These are phyloP conservation scores for Aphaenogaster ashmeadi DNA, from an alignment of 1,140 invertebrate genomes.

Conservation along the genomic window DNA sequence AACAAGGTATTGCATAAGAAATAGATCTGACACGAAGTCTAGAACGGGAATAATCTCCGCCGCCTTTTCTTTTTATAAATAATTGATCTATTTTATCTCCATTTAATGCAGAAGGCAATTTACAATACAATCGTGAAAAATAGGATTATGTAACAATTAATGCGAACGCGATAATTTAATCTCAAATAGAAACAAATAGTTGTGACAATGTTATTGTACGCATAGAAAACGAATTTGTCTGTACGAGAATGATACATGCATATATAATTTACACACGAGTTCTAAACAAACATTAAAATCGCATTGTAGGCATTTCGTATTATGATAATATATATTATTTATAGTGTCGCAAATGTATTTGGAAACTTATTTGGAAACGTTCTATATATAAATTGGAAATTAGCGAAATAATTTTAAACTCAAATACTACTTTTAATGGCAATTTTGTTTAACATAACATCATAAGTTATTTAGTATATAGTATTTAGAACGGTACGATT, in stretches of 20 bases:
- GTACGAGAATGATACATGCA: neutral
- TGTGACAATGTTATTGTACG: neutral
- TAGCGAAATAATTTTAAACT: neutral
- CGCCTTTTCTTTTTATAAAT: neutral
- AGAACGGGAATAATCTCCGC: neutral
- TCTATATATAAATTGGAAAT: neutral
- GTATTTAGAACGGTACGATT: too few species aligned
- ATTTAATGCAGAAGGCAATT: constrained; percentile 10
- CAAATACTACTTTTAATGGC: neutral
- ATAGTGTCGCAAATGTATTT: neutral
- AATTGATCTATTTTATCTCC: neutral
- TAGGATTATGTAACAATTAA: neutral
- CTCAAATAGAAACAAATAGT: neutral
- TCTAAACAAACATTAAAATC: neutral
- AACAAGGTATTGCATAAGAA: neutral
- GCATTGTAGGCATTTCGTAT: neutral
- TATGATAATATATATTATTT: neutral
- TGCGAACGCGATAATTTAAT: neutral
- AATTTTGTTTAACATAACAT: neutral
- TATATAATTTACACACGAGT: neutral
- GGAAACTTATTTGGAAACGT: neutral
- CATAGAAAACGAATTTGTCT: neutral
- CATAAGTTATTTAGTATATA: too few species aligned
- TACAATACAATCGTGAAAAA: neutral
- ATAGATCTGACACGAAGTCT: neutral